phyloP scores from a whole-genome alignment of 1,140 invertebrate genomes.

The Papilio polytes region DNA sequence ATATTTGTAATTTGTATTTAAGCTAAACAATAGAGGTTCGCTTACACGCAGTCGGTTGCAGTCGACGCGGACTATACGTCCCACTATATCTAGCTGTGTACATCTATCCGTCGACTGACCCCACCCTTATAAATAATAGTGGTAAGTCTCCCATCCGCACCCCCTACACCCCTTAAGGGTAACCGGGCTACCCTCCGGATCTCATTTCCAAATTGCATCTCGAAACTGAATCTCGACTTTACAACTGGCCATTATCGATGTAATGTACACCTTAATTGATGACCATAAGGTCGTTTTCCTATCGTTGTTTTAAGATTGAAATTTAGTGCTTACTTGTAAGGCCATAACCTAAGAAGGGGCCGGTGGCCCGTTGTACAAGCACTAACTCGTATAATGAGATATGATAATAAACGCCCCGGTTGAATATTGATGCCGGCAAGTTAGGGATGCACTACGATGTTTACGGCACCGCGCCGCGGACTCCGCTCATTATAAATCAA shows the following conservation, averaged over 20 bases:
- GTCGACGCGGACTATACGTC: slow-evolving; percentile 55
- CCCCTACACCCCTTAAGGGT: slow-evolving; percentile 75
- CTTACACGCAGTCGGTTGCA: slow-evolving; percentile 66
- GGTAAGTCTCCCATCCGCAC: slow-evolving; percentile 71
- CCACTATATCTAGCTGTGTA: slow-evolving; percentile 53
- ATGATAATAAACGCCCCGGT: slow-evolving; percentile 82
- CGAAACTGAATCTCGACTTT: slow-evolving; percentile 80
- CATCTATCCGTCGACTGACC: slow-evolving; percentile 76
- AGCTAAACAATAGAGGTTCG: slow-evolving; percentile 70
- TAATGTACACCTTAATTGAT: slow-evolving; percentile 56
- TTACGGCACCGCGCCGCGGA: slow-evolving; percentile 53
- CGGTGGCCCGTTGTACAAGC: slow-evolving; percentile 72
- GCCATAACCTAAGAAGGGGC: slow-evolving; percentile 81
- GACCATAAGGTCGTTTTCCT: slow-evolving; percentile 51
- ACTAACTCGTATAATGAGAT: slow-evolving; percentile 84
- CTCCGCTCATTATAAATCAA: slow-evolving; percentile 65
- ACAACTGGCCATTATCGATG: slow-evolving; percentile 54
- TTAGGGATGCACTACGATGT: slow-evolving; percentile 75
- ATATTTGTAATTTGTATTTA: slow-evolving; percentile 47
- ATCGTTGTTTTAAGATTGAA: slow-evolving; percentile 58
- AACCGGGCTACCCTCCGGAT: slow-evolving; percentile 75
- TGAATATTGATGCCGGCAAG: slow-evolving; percentile 81
- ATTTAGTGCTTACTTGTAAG: slow-evolving; percentile 73
- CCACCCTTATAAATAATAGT: slow-evolving; percentile 83
- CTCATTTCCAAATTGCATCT: slow-evolving; percentile 83